These are phyloP conservation scores for Typhlomys cinereus DNA, from an alignment of 2,113 vertebrate genomes.

Conservation along the genomic window DNA sequence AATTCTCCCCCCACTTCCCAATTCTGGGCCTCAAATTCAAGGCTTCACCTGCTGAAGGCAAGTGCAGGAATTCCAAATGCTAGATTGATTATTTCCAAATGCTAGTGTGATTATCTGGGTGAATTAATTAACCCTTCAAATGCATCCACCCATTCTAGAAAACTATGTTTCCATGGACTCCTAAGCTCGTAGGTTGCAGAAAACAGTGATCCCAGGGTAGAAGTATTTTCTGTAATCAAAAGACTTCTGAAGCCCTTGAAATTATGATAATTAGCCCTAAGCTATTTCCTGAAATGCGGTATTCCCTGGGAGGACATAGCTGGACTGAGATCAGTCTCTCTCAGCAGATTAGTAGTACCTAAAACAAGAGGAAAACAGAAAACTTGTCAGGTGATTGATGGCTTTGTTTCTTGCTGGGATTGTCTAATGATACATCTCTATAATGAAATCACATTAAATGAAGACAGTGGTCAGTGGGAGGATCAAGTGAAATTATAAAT, in stretches of 20 bases:
- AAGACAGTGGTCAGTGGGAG: not conserved
- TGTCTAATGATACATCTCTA: not conserved
- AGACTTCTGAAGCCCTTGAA: not conserved
- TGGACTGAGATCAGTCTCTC: not conserved
- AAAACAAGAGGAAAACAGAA: not conserved
- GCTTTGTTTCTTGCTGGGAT: not conserved
- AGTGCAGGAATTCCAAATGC: not conserved
- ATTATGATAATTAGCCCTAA: not conserved
- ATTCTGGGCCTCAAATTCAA: not conserved
- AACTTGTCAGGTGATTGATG: not conserved
- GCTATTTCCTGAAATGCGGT: not conserved
- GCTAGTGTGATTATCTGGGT: not conserved
- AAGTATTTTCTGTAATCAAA: not conserved
- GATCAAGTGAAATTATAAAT: not conserved
- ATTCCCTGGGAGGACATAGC: not conserved
- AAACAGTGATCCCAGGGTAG: not conserved
- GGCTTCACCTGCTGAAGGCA: not conserved
- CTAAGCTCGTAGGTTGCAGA: not conserved
- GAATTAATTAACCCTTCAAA: not conserved
- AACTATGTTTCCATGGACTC: not conserved
- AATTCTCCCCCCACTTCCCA: too few relatives aligned
- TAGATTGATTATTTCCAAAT: not conserved
- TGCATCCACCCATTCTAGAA: not conserved
- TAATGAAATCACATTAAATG: not conserved
- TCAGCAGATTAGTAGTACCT: not conserved